Evolutionary conservation across 2,797 vertebrate genomes (phyloP), one percentile per base, ranked within the genome.

Genomic region (Serranus cabrilla): DNA sequence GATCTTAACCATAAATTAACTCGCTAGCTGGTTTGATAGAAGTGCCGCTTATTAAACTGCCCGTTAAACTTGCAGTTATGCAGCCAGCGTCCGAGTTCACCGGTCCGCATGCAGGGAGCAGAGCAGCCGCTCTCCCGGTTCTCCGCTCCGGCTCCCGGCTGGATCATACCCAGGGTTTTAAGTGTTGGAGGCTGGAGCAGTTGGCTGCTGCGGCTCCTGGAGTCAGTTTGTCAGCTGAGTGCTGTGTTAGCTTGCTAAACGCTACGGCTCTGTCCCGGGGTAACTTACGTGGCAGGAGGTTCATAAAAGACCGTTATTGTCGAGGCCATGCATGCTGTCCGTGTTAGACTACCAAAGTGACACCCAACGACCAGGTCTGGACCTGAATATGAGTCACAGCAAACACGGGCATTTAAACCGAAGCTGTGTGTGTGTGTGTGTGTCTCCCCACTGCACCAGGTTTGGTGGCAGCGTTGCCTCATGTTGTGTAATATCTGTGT

Each of bases 241-340:
- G 60, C 43, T 55, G 63, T 2, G 71, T 85, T 77, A 81, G 91
- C 87, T 59, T 50, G 77, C 79, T 86, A 40, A 54, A 84, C 67
- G 49, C 78, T 13, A 10, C 4, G 39, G 71, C 68, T 85, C 67
- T 79, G 75, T 82, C 62, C 83, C 63, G 72, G 76, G 59, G 34
- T 77, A 74, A 85, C 78, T 82, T 85, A 89, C 82, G 89, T 90
- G 90, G 84, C 87, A 87, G 61, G 73, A 82, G 79, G 69, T 85
- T 65, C 51, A 68, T 68, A 66, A 76, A 86, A 81, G 42, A 72
- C 63, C n/a, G 66, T 82, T 78, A 80, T 88, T 79, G 69, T 73
- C 14, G 54, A 65, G 67, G 78, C 61, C 55, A 60, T 51, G 7
- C 34, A 34, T 40, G 27, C 56, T 23, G 71, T 49, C 45, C 71